Evolutionary conservation across 2,888 invertebrate genomes (phyloP), one percentile per base, ranked within the genome.

Genomic region (Brachylomia viminalis): DNA sequence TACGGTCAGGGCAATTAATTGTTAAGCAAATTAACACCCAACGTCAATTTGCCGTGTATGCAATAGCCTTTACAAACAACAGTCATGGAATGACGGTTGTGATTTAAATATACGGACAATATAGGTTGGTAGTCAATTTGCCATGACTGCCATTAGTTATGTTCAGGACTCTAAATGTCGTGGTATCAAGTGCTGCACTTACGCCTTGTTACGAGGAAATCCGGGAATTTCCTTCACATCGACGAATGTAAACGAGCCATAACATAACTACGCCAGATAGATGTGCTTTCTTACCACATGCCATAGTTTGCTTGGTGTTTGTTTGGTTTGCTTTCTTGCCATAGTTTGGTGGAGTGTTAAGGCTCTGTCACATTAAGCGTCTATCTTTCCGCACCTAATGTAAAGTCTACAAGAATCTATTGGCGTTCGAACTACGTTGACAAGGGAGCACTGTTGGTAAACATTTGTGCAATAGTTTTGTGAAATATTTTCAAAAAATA

Each of bases 171-270:
- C 20, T 47, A 8, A 8, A 49, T 33, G 38, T 62, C 62, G 23
- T 76, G n/a, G 27, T 33, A 42, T 42, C 33, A 67, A 79, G 49
- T 78, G 52, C 52, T 30, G 30, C 61, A 73, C 52, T 61, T 80
- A 72, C 49, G 13, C 52, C 23, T 33, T n/a, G 27, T 33, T n/a
- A n/a, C n/a, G n/a, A n/a, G n/a, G n/a, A n/a, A n/a, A n/a, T n/a
- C n/a, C n/a, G n/a, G n/a, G 27, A 30, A 49, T 17, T 45, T 52
- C 47, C 17, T 15, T 7, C 38, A 47, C 42, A 56, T 38, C 15
- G 42, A 23, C 15, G 17, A 67, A 67, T 47, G 72, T 49, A 58
- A 84, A 80, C 58, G 67, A 85, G 54, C 67, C 49, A 68, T 81
- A 59, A 64, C 59, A 68, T 58, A 72, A 65, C 62, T 69, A 61